Conservation (phyloP, 2,888 invertebrate genomes). For the Nomada fucata region DNA sequence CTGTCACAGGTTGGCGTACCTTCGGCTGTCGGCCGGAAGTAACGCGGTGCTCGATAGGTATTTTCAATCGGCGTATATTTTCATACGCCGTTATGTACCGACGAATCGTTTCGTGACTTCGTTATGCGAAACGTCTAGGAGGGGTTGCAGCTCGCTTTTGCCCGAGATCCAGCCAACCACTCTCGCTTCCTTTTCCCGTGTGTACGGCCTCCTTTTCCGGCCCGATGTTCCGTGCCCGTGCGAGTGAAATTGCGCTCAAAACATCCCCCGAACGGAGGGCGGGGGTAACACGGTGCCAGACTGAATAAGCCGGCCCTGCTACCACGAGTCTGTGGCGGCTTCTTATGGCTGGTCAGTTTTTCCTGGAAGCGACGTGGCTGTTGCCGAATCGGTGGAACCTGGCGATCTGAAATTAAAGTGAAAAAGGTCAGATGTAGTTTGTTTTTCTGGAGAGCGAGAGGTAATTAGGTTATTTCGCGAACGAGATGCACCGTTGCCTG, state of each 20-base stretch:
- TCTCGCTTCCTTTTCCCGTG: conserved; percentile 17
- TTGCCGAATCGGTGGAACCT: conserved; percentile 12
- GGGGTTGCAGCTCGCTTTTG: conserved; percentile 14
- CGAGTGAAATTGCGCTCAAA: conserved; percentile 72
- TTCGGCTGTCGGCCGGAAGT: conserved; percentile 43
- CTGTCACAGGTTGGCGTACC: conserved; percentile 30
- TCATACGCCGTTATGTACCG: conserved; percentile 34
- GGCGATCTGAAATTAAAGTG: conserved; percentile 17
- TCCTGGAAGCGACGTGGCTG: conserved; percentile 17
- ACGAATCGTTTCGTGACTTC: conserved; percentile 67
- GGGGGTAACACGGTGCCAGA: conserved; percentile 22
- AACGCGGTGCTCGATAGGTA: conserved; percentile 28
- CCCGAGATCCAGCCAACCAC: neutral
- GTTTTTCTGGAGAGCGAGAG: neutral
- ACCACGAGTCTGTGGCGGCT: conserved; percentile 7
- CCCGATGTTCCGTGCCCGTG: neutral
- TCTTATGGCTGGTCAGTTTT: neutral
- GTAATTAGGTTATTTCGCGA: neutral
- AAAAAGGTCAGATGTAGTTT: neutral
- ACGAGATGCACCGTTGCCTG: neutral
- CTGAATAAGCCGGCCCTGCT: conserved; percentile 1
- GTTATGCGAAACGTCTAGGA: conserved; percentile 64
- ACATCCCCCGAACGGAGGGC: conserved; percentile 61
- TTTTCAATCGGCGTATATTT: conserved; percentile 34
- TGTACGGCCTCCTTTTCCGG: neutral